Evolutionary conservation across 2,888 invertebrate species (phyloP).

Genomic region (Drosophila mimica): DNA sequence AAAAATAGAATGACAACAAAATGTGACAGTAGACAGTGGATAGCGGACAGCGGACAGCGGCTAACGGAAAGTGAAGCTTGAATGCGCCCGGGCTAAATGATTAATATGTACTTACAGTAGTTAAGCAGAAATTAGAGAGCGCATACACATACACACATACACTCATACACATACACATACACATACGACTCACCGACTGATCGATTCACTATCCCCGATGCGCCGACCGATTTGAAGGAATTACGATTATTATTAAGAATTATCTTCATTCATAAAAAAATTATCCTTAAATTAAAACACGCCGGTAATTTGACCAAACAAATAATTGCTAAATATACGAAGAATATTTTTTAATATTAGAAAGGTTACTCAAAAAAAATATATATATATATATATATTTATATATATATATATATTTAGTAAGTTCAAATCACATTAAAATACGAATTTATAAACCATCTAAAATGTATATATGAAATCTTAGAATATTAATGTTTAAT

Average conservation of each 20-base stretch:
- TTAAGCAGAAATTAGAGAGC: conserved; percentile 34
- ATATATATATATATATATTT: fast-evolving
- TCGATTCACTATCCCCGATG: conserved; percentile 20
- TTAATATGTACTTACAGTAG: conserved; percentile 30
- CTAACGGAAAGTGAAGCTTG: conserved; percentile 50
- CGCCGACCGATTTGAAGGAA: conserved; percentile 7
- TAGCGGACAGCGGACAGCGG: conserved; percentile 9
- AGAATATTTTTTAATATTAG: not conserved
- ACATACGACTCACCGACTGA: conserved; percentile 17
- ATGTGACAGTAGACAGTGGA: conserved; percentile 19
- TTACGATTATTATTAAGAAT: not conserved
- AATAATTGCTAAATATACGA: not conserved
- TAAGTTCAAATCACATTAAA: not conserved
- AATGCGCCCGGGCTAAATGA: conserved; percentile 36
- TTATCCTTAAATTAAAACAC: not conserved
- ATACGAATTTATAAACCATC: not conserved
- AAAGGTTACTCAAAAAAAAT: not conserved
- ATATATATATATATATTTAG: not conserved
- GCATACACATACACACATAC: conserved; percentile 17
- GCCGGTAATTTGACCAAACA: not conserved
- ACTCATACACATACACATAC: conserved; percentile 14
- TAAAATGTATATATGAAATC: not conserved
- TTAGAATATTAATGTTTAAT: too few species aligned
- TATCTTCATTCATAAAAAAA: not conserved
- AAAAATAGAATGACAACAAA: conserved; percentile 57